Percentiles rank a stretch among this genome's conserved stretches.
These are phyloP conservation scores for Scaptomyza parva DNA, from an alignment of 2,888 invertebrate species.

Conservation along the genomic window DNA sequence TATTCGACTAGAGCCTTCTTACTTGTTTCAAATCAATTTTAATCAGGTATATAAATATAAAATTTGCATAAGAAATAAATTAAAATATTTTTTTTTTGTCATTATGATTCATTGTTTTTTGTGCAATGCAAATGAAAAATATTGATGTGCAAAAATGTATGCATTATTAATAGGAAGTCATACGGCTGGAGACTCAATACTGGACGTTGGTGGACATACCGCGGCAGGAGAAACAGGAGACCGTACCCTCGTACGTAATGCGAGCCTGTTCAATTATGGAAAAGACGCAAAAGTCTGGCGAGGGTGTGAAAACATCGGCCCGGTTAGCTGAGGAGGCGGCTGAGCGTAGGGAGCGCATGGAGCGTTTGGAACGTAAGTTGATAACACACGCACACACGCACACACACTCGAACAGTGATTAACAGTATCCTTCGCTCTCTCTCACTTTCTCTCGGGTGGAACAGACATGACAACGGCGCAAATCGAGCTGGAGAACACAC, in stretches of 20 bases:
- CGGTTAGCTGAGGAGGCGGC: slow-evolving; percentile 94
- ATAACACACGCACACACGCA: not conserved
- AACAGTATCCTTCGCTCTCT: slow-evolving; percentile 8
- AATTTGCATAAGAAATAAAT: not conserved
- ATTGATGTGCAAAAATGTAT: not conserved
- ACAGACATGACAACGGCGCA: slow-evolving; percentile 96
- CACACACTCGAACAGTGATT: slow-evolving; percentile 27
- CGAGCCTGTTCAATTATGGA: slow-evolving; percentile 96
- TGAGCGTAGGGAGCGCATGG: slow-evolving; percentile 92
- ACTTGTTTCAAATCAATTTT: not conserved
- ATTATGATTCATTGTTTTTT: no score
- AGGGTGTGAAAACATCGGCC: slow-evolving; percentile 94
- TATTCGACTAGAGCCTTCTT: no score
- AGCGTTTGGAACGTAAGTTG: slow-evolving; percentile 91
- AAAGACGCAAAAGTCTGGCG: slow-evolving; percentile 95
- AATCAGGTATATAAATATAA: not conserved
- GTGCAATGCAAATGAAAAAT: not conserved
- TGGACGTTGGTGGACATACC: slow-evolving; percentile 97
- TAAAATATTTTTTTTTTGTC: not conserved
- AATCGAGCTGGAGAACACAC: slow-evolving; percentile 96
- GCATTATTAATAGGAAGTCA: slow-evolving; percentile 90
- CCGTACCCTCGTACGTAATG: slow-evolving; percentile 95
- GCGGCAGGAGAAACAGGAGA: slow-evolving; percentile 96
- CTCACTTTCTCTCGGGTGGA: not conserved
- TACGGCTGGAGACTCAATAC: slow-evolving; percentile 95